Base-by-base conservation (phyloP, 1,140 invertebrate species). In the Drosophila nigromelanica region DNA sequence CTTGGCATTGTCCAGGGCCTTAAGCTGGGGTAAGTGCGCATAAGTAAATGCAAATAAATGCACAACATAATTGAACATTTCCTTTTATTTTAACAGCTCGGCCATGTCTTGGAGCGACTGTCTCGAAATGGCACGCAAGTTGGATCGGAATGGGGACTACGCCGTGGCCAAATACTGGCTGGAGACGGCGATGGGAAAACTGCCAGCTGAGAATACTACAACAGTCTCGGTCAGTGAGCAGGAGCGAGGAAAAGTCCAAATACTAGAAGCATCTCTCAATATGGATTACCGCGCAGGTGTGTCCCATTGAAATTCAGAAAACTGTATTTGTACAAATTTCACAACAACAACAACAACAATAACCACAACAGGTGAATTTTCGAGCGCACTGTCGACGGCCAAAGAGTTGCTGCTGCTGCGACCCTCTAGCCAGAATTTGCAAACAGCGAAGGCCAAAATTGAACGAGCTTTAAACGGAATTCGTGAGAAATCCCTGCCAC, bases 91-190 rank as follows among this genome's bases (percentile, higher is more conserved):
- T 8, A 50, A 48, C 12, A 87, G 83, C 50, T 89, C 83, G 12
- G 61, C 62, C 33, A 87, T 91, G 87, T 78, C 87, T 43, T 91
- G 90, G 90, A 90, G 90, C 73, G 90, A 91, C 48, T 91, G 90
- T 69, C 66, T 91, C 35, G 90, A 91, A 62, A 71, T 91, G 55
- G 90, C 83, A 6, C 68, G 72, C 18, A 79, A 77, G 24, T 83
- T 83, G 21, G 62, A 56, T 37, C 43, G 66, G 15, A 76, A 71
- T 50, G 78, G 76, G 10, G 83, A 91, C 47, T 75, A 75, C 24
- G 54, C 74, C 0, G 68, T 89, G 33, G 87, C 90, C 51, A 90
- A 85, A 43, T 89, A 75, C 52, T 91, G 90, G 90, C 54, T 91
- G 42, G 87, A 89, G 48, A 82, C 78, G 2, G 90, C 90, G 5